Conservation (phyloP, 2,888 invertebrate genomes). For the Morpho achilles region DNA sequence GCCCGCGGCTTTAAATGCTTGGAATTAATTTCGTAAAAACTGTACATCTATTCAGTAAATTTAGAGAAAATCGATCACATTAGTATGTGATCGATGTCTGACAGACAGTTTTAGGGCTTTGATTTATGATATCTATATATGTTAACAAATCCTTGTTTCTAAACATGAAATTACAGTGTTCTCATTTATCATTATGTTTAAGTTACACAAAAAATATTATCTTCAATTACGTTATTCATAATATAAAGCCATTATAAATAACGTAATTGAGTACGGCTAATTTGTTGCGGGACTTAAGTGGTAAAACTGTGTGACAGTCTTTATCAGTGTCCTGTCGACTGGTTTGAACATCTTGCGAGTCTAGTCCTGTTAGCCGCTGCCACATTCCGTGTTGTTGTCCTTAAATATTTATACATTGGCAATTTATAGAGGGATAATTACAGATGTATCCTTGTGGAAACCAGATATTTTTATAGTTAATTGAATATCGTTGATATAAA, state of each 20-base stretch:
- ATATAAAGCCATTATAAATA: conserved; percentile 3
- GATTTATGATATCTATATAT: no score
- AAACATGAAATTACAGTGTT: no score
- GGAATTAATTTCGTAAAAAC: no score
- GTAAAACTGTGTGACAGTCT: conserved; percentile 28
- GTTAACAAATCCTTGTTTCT: no score
- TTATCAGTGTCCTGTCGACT: conserved; percentile 38
- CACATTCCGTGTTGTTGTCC: conserved; percentile 20
- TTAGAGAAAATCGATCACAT: no score
- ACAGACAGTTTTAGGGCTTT: no score
- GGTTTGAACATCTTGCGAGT: conserved; percentile 47
- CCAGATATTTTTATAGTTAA: conserved; percentile 13
- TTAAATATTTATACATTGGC: conserved; percentile 24
- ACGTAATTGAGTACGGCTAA: conserved; percentile 26
- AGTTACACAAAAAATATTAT: not conserved
- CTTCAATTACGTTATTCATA: not conserved
- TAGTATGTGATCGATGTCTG: no score
- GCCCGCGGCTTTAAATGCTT: no score
- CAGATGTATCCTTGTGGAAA: conserved; percentile 10
- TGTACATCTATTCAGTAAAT: no score
- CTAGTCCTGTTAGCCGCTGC: conserved; percentile 19
- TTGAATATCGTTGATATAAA: not conserved
- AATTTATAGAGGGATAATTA: conserved; percentile 23
- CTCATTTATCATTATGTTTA: not conserved
- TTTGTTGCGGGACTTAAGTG: conserved; percentile 28